Conservation (phyloP, 2,888 invertebrate genomes). For the Junonia oenone region DNA sequence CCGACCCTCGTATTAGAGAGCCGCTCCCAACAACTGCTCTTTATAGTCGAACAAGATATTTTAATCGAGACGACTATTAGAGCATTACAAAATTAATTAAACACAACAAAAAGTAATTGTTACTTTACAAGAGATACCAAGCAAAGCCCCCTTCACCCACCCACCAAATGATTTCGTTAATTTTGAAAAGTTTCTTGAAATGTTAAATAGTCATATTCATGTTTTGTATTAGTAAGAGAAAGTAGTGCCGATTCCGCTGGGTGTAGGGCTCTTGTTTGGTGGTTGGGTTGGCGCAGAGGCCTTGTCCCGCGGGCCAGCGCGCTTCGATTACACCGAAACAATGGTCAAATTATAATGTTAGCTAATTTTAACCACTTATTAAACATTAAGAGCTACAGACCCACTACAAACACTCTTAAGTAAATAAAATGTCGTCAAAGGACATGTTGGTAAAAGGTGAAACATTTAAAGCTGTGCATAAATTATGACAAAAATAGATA, state of each 20-base stretch:
- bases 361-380: slow-evolving; percentile 49
- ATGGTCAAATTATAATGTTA: slow-evolving; percentile 47
- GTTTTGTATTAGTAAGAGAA: slow-evolving; percentile 21
- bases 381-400: slow-evolving; percentile 21
- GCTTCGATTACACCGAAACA: slow-evolving; percentile 42
- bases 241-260: slow-evolving; percentile 57
- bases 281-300: slow-evolving; percentile 78
- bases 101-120: slow-evolving; percentile 22
- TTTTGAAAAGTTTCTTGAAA: slow-evolving; percentile 44
- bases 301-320: slow-evolving; percentile 74
- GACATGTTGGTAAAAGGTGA: slow-evolving; percentile 37
- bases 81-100: slow-evolving; percentile 1
- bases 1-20: slow-evolving; percentile 63
- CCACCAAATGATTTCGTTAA: slow-evolving; percentile 70
- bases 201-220: slow-evolving; percentile 18
- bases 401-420: slow-evolving; percentile 28
- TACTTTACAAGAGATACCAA: slow-evolving; percentile 69
- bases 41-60: slow-evolving; percentile 8
- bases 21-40: slow-evolving; percentile 33
- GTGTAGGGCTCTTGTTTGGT: slow-evolving; percentile 80
- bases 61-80: slow-evolving; percentile 13
- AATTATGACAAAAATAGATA: slow-evolving; percentile 30
- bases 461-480: slow-evolving; percentile 32
- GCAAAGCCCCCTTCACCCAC: slow-evolving; percentile 81
- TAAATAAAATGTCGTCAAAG: slow-evolving; percentile 46